Conservation (phyloP, 1,140 invertebrate species). For the Rhopalosiphum padi region DNA sequence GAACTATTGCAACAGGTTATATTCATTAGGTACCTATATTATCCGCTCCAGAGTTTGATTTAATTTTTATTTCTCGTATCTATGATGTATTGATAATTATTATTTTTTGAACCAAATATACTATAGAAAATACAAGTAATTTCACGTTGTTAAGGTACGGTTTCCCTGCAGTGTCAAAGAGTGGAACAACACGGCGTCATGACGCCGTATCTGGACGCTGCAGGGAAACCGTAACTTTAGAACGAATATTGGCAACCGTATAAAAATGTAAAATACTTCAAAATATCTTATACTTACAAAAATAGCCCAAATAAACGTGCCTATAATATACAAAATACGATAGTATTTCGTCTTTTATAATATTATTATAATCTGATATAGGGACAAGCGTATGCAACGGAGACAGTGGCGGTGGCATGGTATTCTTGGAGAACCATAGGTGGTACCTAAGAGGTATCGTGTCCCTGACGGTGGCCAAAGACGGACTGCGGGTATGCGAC, state of each 20-base stretch:
- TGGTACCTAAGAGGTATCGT: slow-evolving; percentile 70
- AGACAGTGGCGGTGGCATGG: slow-evolving; percentile 71
- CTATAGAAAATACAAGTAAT: neutral
- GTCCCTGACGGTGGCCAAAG: slow-evolving; percentile 67
- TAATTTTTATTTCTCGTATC: neutral
- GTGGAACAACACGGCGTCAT: no score
- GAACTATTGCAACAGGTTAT: neutral
- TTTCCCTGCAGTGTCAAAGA: no score
- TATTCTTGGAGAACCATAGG: slow-evolving; percentile 64
- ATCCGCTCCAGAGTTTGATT: neutral
- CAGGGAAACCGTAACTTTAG: neutral
- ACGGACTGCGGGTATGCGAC: slow-evolving; percentile 66
- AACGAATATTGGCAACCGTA: neutral
- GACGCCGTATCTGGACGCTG: no score
- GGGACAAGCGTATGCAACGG: slow-evolving; percentile 71
- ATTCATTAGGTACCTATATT: neutral
- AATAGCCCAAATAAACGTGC: neutral
- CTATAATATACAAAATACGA: neutral
- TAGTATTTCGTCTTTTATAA: neutral
- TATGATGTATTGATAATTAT: neutral
- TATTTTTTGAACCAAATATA: neutral
- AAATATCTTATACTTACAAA: neutral
- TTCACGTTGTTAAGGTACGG: neutral
- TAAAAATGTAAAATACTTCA: neutral
- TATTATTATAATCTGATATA: slow-evolving; percentile 59